Conservation (phyloP, 2,888 invertebrate species). For the Trachelus troglodyta region DNA sequence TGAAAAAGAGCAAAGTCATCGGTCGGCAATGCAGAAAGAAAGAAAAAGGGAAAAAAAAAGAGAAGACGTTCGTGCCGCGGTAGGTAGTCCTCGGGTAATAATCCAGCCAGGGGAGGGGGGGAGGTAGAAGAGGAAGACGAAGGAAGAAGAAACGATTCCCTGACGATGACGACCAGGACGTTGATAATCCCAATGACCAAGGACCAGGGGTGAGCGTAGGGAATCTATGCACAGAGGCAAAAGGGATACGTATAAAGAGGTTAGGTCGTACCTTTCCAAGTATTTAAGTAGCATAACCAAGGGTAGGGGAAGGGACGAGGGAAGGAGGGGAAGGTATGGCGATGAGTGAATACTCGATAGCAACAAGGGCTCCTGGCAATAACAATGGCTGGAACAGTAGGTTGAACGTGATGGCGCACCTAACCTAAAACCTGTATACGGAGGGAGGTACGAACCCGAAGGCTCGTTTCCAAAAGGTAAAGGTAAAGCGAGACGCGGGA, state of each 20-base stretch:
- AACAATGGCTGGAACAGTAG: slow-evolving; percentile 9
- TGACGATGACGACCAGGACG: neutral
- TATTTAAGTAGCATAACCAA: neutral
- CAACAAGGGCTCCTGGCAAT: slow-evolving; percentile 21
- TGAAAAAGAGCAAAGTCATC: slow-evolving; percentile 34
- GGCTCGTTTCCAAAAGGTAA: slow-evolving; percentile 5
- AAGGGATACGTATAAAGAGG: neutral
- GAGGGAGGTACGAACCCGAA: neutral
- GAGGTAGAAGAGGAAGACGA: neutral
- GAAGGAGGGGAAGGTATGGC: neutral
- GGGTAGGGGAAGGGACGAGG: neutral
- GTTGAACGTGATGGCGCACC: neutral
- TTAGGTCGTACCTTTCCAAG: neutral
- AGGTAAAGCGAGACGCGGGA: slow-evolving; percentile 16
- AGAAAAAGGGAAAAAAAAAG: slow-evolving; percentile 13
- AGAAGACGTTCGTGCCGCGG: slow-evolving; percentile 10
- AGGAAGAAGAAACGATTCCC: neutral
- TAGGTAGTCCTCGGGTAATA: slow-evolving; percentile 8
- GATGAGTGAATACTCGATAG: neutral
- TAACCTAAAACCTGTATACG: neutral
- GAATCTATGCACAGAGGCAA: neutral
- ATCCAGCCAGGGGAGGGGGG: neutral
- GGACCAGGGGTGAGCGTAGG: neutral
- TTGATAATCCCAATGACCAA: neutral
- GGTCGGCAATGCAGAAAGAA: slow-evolving; percentile 10